These are phyloP conservation scores for Oligia fasciuncula DNA, from an alignment of 2,888 invertebrate genomes.

Conservation along the genomic window DNA sequence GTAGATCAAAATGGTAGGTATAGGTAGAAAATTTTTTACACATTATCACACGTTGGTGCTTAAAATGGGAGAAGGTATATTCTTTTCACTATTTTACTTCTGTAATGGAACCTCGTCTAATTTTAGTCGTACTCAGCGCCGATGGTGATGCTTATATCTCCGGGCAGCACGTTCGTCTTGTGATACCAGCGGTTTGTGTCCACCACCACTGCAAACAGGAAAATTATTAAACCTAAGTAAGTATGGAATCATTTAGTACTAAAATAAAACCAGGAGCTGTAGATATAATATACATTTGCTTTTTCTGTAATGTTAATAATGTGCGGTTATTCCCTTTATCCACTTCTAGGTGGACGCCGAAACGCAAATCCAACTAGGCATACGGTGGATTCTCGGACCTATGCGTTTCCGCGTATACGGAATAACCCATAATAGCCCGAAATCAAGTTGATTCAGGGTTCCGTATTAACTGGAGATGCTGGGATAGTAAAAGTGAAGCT, in stretches of 20 bases:
- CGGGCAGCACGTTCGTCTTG: conserved; percentile 95
- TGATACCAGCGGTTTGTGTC: conserved; percentile 99
- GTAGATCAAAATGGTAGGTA: too few species aligned
- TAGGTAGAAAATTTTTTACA: too few species aligned
- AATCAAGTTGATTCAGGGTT: not conserved
- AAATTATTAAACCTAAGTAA: not conserved
- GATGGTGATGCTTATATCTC: conserved; percentile 98
- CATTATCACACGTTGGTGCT: too few species aligned
- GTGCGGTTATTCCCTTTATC: not conserved
- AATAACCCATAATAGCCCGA: not conserved
- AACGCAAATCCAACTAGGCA: not conserved
- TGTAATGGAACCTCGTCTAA: not conserved
- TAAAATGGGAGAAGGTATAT: not conserved
- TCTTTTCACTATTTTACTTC: too few species aligned
- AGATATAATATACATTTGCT: not conserved
- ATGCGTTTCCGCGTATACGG: not conserved
- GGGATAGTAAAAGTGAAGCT: not conserved
- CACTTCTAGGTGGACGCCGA: not conserved
- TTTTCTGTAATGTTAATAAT: not conserved
- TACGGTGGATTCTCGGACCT: not conserved
- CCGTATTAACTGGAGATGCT: too few species aligned
- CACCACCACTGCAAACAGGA: conserved; percentile 93
- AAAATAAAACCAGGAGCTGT: not conserved
- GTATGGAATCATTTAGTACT: not conserved
- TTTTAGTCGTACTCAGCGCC: conserved; percentile 98